phyloP scores from a whole-genome alignment of 2,888 invertebrate species.

The Miltochrista miniata region DNA sequence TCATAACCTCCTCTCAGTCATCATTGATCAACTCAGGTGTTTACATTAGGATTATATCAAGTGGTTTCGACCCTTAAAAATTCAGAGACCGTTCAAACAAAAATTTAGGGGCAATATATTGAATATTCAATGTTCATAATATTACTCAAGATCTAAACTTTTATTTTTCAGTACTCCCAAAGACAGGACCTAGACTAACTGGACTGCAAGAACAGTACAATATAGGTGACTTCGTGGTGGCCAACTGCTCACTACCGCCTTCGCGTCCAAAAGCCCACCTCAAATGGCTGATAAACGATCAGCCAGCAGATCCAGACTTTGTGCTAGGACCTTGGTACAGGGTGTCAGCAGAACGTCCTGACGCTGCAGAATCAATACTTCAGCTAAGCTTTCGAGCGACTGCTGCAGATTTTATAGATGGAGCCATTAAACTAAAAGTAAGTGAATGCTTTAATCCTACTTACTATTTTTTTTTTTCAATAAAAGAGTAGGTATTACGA shows the following conservation, averaged over 20 bases:
- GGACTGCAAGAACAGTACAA: constrained; percentile 90
- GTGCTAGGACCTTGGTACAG: constrained; percentile 79
- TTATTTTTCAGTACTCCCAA: constrained; percentile 87
- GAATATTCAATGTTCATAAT: too few species aligned
- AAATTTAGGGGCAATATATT: too few species aligned
- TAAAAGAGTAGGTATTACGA: too few species aligned
- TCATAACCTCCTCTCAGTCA: too few species aligned
- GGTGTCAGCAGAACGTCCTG: constrained; percentile 72
- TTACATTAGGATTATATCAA: too few species aligned
- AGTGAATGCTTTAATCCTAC: constrained; percentile 23
- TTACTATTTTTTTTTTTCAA: too few species aligned
- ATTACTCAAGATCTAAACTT: neutral
- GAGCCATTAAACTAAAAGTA: constrained; percentile 91
- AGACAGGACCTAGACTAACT: constrained; percentile 89
- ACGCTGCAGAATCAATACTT: constrained; percentile 88
- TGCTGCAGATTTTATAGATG: constrained; percentile 88
- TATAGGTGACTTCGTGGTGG: constrained; percentile 88
- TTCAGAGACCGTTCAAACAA: too few species aligned
- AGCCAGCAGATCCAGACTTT: constrained; percentile 81
- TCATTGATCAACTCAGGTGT: too few species aligned
- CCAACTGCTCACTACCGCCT: constrained; percentile 91
- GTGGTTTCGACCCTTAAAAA: too few species aligned
- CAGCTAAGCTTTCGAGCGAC: constrained; percentile 90
- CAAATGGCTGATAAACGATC: constrained; percentile 92
- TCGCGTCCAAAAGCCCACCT: constrained; percentile 91